Percentiles rank a stretch among this genome's conserved stretches.
These are phyloP conservation scores for Scalopus aquaticus DNA, from an alignment of 2,113 vertebrate species.

Conservation along the genomic window DNA sequence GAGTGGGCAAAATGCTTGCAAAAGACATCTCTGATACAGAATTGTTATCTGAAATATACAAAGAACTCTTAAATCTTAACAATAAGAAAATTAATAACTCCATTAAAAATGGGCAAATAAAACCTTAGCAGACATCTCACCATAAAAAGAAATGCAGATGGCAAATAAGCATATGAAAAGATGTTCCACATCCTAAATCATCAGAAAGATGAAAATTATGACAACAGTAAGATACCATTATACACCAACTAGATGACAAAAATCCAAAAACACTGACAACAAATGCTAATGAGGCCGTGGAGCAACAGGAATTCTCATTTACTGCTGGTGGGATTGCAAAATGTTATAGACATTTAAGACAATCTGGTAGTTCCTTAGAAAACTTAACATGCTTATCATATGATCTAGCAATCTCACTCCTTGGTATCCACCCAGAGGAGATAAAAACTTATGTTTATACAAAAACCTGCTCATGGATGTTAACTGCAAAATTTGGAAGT, in stretches of 20 bases:
- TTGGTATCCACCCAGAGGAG: background rate
- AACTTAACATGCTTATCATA: background rate
- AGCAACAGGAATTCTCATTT: background rate
- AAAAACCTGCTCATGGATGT: background rate
- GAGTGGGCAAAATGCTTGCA: background rate
- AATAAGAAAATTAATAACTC: background rate
- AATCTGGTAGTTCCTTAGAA: background rate
- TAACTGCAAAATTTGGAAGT: background rate
- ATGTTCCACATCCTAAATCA: background rate
- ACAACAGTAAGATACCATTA: background rate
- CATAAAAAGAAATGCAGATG: background rate
- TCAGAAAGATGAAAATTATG: background rate
- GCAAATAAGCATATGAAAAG: background rate
- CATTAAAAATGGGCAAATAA: background rate
- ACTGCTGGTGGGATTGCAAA: background rate
- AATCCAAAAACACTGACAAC: background rate
- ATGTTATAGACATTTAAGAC: background rate
- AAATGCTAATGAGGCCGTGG: background rate
- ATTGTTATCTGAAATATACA: background rate
- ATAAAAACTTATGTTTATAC: background rate
- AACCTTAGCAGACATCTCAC: background rate
- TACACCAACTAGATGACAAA: background rate
- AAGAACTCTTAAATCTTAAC: background rate
- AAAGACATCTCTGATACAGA: background rate
- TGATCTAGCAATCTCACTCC: background rate